A percentile compares a stretch with the other conserved stretches of the same genome.
Conservation (phyloP, 2,113 vertebrate species). For the Siphamia tubifer region DNA sequence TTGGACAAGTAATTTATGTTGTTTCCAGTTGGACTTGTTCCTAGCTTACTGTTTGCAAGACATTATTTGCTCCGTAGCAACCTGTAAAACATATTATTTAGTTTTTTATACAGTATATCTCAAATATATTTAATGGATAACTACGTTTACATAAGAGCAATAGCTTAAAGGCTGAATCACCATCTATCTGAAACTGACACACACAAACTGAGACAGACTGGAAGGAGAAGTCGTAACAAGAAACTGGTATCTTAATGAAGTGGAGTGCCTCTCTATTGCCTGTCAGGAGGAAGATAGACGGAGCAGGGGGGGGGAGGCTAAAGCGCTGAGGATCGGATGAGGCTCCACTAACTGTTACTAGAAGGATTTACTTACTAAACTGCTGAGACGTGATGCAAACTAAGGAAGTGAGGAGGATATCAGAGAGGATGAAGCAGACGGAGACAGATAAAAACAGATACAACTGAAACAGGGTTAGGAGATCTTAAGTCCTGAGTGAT, state of each 20-base stretch:
- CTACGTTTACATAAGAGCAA: too few relatives aligned
- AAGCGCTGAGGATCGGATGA: background rate
- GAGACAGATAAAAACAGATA: background rate
- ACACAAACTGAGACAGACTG: background rate
- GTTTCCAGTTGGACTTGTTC: too few relatives aligned
- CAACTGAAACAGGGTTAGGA: too few relatives aligned
- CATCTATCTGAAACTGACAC: background rate
- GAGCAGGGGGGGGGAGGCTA: conserved; percentile 1
- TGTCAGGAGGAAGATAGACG: conserved; percentile 33
- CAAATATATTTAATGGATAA: too few relatives aligned
- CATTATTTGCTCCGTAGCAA: too few relatives aligned
- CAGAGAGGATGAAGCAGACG: background rate
- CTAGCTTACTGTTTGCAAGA: too few relatives aligned
- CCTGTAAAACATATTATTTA: too few relatives aligned
- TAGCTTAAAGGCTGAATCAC: background rate
- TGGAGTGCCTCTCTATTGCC: conserved; percentile 29
- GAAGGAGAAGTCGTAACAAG: conserved; percentile 26
- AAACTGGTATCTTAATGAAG: conserved; percentile 46
- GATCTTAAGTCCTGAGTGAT: too few relatives aligned
- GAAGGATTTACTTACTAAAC: conserved; percentile 19
- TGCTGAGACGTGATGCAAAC: conserved; percentile 11
- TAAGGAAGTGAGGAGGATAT: background rate
- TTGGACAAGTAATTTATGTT: too few relatives aligned
- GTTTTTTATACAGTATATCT: too few relatives aligned
- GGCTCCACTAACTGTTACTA: background rate